These are phyloP conservation scores for Heterocephalus glaber DNA, from an alignment of 2,113 vertebrate species.

Conservation along the genomic window DNA sequence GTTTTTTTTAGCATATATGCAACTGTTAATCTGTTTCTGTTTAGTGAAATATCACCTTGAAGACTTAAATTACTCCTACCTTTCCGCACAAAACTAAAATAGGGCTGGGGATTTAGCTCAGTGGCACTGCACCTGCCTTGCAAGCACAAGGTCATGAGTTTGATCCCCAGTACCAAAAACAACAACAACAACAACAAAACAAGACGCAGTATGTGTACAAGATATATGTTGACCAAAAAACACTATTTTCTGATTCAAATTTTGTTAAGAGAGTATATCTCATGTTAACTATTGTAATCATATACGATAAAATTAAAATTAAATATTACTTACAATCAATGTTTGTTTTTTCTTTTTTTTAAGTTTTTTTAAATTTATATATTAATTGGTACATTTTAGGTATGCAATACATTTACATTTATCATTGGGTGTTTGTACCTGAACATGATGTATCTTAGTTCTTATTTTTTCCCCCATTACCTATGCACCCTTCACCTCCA, in stretches of 20 bases:
- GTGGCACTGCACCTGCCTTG: too few species aligned
- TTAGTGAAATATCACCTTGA: background rate
- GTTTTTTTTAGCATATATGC: background rate
- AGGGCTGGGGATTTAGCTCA: too few species aligned
- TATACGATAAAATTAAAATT: background rate
- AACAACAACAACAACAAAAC: too few species aligned
- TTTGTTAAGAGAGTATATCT: background rate
- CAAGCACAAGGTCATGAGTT: too few species aligned
- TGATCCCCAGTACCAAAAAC: too few species aligned
- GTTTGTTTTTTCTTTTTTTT: background rate
- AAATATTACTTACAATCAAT: background rate
- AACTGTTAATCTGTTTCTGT: background rate
- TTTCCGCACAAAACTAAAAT: background rate
- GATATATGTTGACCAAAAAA: background rate
- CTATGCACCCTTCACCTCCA: too few species aligned
- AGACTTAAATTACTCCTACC: background rate
- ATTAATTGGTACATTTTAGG: too few species aligned
- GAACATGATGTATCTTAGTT: too few species aligned
- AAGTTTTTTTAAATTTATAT: too few species aligned
- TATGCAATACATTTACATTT: too few species aligned
- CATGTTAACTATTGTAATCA: background rate
- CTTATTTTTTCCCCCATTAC: too few species aligned
- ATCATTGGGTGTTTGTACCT: too few species aligned
- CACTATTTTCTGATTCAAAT: background rate
- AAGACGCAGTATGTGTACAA: background rate